A percentile compares a stretch with the other conserved stretches of the same genome.
These are phyloP conservation scores for Ennomos fuscantarius DNA, from an alignment of 2,888 invertebrate genomes.

Conservation along the genomic window DNA sequence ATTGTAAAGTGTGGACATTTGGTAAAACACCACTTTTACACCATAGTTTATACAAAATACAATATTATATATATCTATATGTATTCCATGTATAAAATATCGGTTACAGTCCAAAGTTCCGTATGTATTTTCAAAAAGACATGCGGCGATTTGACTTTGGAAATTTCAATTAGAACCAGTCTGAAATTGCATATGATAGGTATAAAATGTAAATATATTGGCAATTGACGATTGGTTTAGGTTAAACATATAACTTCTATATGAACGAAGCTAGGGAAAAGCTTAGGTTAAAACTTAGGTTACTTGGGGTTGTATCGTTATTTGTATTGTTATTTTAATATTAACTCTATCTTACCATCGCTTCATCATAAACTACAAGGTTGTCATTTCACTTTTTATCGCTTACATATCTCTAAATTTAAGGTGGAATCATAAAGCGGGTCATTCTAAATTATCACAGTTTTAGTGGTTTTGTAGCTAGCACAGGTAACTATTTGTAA, in stretches of 20 bases:
- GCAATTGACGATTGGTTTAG: conserved; percentile 8
- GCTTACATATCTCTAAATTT: conserved; percentile 20
- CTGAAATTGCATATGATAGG: conserved; percentile 2
- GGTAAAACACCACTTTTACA: conserved; percentile 31
- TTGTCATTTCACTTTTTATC: conserved; percentile 7
- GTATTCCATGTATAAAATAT: conserved; percentile 1
- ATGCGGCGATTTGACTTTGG: conserved; percentile 11
- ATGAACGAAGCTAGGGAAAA: not conserved
- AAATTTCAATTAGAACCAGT: conserved; percentile 1
- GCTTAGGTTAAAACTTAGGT: not conserved
- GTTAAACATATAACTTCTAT: not conserved
- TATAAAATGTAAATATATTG: conserved; percentile 15
- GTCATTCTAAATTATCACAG: no score
- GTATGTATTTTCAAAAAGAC: conserved; percentile 8
- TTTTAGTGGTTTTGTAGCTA: no score
- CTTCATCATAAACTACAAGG: not conserved
- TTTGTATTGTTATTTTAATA: conserved; percentile 8
- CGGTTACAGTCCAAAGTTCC: conserved; percentile 7
- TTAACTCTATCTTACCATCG: conserved; percentile 21
- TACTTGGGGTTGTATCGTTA: not conserved
- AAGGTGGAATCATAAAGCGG: no score
- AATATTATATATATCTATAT: conserved; percentile 8
- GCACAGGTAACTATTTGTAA: no score
- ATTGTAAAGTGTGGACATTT: conserved; percentile 31
- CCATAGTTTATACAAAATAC: conserved; percentile 11